Evolutionary conservation across 2,797 vertebrate species (phyloP), one percentile per base, ranked within the genome.

Genomic region (Tapirus indicus): DNA sequence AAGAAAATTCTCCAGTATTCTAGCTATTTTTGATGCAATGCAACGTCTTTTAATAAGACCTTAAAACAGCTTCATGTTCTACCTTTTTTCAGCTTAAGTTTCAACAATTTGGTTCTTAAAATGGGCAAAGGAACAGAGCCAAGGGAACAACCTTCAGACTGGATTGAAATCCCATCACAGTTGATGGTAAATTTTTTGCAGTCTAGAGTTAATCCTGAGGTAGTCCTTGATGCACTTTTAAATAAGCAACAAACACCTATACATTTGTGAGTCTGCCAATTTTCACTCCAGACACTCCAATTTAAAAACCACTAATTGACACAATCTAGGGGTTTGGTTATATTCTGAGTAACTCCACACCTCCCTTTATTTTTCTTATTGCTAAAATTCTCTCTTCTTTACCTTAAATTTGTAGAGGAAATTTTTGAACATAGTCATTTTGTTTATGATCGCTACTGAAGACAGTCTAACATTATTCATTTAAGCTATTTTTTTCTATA

Each of bases 151-250:
- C 74, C 17, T 47, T 6, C 20, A 80, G 38, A 92, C 87, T 44
- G 29, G 29, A 90, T 6, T 92, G 52, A 92, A 97, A 97, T 95
- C 29, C 62, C 87, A 66, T 91, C 77, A 83, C 60, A 79, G 7
- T 85, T 79, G 62, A 97, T n/a, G 35, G 77, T 29, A 95, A 97
- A 97, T 88, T 97, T 88, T 97, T 84, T 91, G 21, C 60, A 92
- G 5, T 92, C 52, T 97, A 54, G 91, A 97, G 93, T 98, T 98
- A 98, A 97, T 98, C 52, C 93, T 92, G 88, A 93, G 72, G 72
- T 88, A 97, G 69, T 41, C 92, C 18, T 95, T 97, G 97, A 98
- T 97, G 93, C 98, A 97, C 87, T 98, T 97, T 97, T 98, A 98
- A 94, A 91, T 98, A 98, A 98, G 95, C 79, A 97, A 64, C 92